phyloP scores from a whole-genome alignment of 2,797 vertebrate genomes.

The Anisognathus igniventris region DNA sequence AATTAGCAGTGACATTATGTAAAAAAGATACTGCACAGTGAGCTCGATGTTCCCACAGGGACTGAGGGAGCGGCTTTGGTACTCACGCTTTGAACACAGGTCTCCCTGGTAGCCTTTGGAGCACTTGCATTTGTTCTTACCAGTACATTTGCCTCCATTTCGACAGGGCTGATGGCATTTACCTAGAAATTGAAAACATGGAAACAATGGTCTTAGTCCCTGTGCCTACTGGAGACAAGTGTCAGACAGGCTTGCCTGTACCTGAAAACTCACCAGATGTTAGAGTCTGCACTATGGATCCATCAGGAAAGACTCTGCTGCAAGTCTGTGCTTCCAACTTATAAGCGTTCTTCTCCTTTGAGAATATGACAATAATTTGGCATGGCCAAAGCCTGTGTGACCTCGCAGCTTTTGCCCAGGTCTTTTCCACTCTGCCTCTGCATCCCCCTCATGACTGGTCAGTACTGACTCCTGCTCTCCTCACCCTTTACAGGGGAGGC shows the following conservation, averaged over 20 bases:
- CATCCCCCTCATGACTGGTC: rapidly evolving
- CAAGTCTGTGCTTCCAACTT: background rate
- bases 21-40: background rate
- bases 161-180: slow-evolving; percentile 85
- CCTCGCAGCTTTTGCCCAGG: background rate
- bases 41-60: background rate
- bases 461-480: background rate
- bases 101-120: slow-evolving; percentile 89
- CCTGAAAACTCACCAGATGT: background rate
- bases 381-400: rapidly evolving
- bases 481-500: background rate
- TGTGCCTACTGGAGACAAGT: background rate
- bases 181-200: slow-evolving; percentile 68
- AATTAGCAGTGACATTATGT: background rate
- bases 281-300: background rate
- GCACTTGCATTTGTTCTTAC: slow-evolving; percentile 90
- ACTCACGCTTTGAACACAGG: slow-evolving; percentile 87
- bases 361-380: background rate
- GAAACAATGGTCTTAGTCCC: background rate
- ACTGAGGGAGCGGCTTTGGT: background rate
- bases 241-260: background rate
- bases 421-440: background rate
- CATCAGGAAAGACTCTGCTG: background rate
- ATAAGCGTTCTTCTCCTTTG: background rate
- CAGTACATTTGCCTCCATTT: slow-evolving; percentile 88